A percentile compares a stretch with the other conserved stretches of the same genome.
phyloP scores from a whole-genome alignment of 1,140 invertebrate species.

The Aphaenogaster floridana region DNA sequence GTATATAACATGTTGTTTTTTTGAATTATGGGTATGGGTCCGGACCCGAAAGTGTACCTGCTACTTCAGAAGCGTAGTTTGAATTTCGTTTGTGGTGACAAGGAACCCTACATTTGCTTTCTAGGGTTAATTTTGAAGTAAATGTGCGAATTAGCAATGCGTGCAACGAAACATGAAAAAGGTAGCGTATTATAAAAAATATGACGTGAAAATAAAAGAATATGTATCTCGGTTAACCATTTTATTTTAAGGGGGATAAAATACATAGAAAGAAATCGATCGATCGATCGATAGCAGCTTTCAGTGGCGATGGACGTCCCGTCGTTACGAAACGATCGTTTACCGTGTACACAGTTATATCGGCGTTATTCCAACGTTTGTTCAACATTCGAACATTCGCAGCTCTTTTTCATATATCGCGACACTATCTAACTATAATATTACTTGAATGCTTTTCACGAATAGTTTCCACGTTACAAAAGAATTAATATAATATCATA shows the following conservation, averaged over 20 bases:
- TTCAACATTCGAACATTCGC: neutral
- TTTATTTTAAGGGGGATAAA: neutral
- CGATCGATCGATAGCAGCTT: neutral
- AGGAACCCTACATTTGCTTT: too few species aligned
- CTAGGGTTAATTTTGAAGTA: neutral
- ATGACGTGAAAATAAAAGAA: neutral
- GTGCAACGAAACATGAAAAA: neutral
- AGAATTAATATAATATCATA: neutral
- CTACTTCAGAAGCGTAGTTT: too few species aligned
- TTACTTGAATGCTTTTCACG: neutral
- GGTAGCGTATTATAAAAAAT: neutral
- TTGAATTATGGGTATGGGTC: too few species aligned
- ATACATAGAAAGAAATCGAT: neutral
- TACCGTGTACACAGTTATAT: slow-evolving; percentile 26
- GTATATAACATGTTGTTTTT: too few species aligned
- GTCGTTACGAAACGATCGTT: slow-evolving; percentile 46
- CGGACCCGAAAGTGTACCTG: too few species aligned
- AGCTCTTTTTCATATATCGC: slow-evolving; percentile 14
- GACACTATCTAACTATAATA: neutral
- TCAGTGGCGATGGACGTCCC: neutral
- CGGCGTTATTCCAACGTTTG: slow-evolving; percentile 57
- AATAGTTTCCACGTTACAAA: neutral
- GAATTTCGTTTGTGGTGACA: too few species aligned
- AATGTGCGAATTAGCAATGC: neutral
- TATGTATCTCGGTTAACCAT: neutral